These are phyloP conservation scores for Podotricha telesiphe DNA, from an alignment of 2,888 invertebrate genomes.

Conservation along the genomic window DNA sequence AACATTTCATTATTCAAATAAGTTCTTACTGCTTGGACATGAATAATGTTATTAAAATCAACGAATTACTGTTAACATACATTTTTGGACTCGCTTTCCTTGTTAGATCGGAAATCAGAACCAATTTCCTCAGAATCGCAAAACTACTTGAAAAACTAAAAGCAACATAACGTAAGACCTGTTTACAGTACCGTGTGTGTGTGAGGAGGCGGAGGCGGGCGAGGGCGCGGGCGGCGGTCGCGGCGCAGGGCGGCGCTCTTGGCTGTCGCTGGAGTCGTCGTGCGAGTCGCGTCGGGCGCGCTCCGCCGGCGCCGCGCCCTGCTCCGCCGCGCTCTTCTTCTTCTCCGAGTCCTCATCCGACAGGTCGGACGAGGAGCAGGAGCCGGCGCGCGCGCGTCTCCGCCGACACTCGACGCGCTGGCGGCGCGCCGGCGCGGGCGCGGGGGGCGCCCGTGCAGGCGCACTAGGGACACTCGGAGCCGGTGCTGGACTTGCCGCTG, in stretches of 20 bases:
- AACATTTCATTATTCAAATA: too few species aligned
- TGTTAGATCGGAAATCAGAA: too few species aligned
- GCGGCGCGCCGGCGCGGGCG: slow-evolving; percentile 66
- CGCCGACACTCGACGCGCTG: slow-evolving; percentile 69
- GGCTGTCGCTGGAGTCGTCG: slow-evolving; percentile 93
- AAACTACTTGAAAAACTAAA: too few species aligned
- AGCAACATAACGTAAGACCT: background rate
- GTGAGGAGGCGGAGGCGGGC: slow-evolving; percentile 12
- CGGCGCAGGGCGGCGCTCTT: slow-evolving; percentile 86
- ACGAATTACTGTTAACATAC: too few species aligned
- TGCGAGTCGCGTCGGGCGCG: slow-evolving; percentile 90
- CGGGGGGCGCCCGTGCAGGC: slow-evolving; percentile 55
- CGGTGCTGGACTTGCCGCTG: slow-evolving; percentile 44
- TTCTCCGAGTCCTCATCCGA: slow-evolving; percentile 95
- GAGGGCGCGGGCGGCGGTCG: slow-evolving; percentile 60
- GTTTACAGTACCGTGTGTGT: slow-evolving; percentile 6
- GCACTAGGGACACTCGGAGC: slow-evolving; percentile 29
- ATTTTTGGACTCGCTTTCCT: too few species aligned
- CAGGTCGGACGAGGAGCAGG: slow-evolving; percentile 97
- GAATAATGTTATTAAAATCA: too few species aligned
- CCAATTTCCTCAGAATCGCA: too few species aligned
- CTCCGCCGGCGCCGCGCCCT: slow-evolving; percentile 80
- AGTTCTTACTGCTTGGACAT: too few species aligned
- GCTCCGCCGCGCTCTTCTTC: slow-evolving; percentile 90
- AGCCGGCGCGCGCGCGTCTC: slow-evolving; percentile 84